Conservation (phyloP, 2,888 invertebrate species). For the Coelopa pilipes region DNA sequence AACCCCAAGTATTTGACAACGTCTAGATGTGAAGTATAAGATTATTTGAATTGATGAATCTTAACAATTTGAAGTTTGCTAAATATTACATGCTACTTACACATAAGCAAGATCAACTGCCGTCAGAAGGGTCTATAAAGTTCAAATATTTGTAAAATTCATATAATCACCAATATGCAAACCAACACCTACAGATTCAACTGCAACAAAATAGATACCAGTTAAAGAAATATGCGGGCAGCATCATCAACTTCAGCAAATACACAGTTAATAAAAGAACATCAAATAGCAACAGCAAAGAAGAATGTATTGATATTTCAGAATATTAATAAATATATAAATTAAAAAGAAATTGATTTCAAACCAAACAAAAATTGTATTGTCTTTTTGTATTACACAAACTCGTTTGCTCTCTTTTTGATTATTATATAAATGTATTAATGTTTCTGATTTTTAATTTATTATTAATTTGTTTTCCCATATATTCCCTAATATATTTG, state of each 20-base stretch:
- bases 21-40: conserved; percentile 27
- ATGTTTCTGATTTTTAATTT: too few species aligned
- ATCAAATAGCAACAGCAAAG: conserved; percentile 45
- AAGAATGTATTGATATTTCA: conserved; percentile 65
- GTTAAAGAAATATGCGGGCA: not conserved
- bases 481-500: too few species aligned
- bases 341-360: conserved; percentile 55
- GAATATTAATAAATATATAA: conserved; percentile 65
- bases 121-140: not conserved
- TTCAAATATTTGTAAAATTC: conserved; percentile 9
- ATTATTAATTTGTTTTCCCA: conserved; percentile 8
- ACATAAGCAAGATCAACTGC: not conserved
- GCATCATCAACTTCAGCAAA: conserved; percentile 5
- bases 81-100: not conserved
- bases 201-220: conserved; percentile 12
- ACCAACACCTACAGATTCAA: conserved; percentile 4
- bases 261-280: not conserved
- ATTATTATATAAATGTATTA: conserved; percentile 29
- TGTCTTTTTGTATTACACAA: conserved; percentile 54
- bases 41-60: not conserved
- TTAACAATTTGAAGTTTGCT: conserved; percentile 3
- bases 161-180: not conserved
- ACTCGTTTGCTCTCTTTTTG: conserved; percentile 10
- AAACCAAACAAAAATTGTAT: conserved; percentile 51
- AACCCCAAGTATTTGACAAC: conserved; percentile 24